A percentile compares a stretch with the other conserved stretches of the same genome.
Evolutionary conservation across 2,888 invertebrate species (phyloP).

Genomic region (Clistopyga incitator): DNA sequence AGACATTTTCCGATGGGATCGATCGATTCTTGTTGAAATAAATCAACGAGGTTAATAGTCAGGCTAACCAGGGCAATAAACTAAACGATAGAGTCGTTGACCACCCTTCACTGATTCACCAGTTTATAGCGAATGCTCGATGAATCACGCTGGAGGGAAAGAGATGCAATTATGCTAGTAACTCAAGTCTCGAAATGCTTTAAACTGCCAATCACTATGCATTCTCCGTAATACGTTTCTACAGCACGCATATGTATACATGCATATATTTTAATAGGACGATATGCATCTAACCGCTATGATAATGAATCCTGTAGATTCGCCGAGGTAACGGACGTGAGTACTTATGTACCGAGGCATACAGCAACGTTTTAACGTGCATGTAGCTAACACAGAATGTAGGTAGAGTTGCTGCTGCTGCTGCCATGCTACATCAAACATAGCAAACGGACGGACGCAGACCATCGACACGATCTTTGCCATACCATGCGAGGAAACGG

Average conservation of each 20-base stretch:
- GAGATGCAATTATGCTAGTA: background rate
- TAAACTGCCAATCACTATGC: slow-evolving; percentile 25
- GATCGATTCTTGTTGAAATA: slow-evolving; percentile 16
- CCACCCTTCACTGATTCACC: background rate
- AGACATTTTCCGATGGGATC: slow-evolving; percentile 20
- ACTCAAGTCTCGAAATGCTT: background rate
- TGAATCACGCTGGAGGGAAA: slow-evolving; percentile 5
- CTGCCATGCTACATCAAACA: background rate
- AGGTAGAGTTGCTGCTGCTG: background rate
- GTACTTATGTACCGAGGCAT: slow-evolving; percentile 32
- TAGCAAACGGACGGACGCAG: slow-evolving; percentile 12
- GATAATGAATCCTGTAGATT: slow-evolving; percentile 50
- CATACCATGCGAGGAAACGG: slow-evolving; percentile 14
- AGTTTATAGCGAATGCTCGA: slow-evolving; percentile 1
- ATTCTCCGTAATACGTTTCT: background rate
- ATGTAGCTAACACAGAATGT: background rate
- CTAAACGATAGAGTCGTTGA: slow-evolving; percentile 19
- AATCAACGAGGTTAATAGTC: slow-evolving; percentile 10
- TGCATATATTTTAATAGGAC: slow-evolving; percentile 43
- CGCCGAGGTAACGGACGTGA: slow-evolving; percentile 50
- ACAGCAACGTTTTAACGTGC: slow-evolving; percentile 35
- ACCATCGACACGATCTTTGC: slow-evolving; percentile 34
- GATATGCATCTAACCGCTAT: slow-evolving; percentile 54
- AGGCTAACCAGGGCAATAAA: slow-evolving; percentile 12
- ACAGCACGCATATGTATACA: background rate